Evolutionary conservation across 2,113 vertebrate genomes (phyloP), one percentile per base, ranked within the genome.

Genomic region (Garra rufa): DNA sequence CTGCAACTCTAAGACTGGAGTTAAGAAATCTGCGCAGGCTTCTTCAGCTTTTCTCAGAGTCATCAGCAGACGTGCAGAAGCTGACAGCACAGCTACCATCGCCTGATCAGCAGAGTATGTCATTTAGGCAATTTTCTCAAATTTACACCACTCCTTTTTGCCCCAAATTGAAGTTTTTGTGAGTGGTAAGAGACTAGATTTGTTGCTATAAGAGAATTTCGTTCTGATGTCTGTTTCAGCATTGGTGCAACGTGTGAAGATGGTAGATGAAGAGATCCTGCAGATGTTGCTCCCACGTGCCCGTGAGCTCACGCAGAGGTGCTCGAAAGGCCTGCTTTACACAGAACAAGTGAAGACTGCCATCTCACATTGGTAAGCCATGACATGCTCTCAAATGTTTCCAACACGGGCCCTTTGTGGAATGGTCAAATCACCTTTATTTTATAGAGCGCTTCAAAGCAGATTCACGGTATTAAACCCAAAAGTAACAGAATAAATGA

Each of bases 341-440:
- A 90, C 91, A 10, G 84, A 76, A 0, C 91, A 92, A 63, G 91
- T 94, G 69, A 93, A 95, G 87, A 90, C 83, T 0, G 78, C 92
- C 24, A 90, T 96, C 57, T 87, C 87, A 30, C 89, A 94, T 88
- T 96, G 95, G 95, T 96, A 85, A 94, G 95, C 9, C 26, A 30
- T 28, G n/a, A 13, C 34, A 26, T 1, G 2, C 43, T 8, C 1
- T n/a, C 3, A 17, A 17, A 46, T 3, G n/a, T 15, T 38, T 48
- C 14, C 44, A 50, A 30, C 14, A 69, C 2, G 1, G 15, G 3
- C 15, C 63, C 2, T 67, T 67, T 0, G 21, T 57, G 63, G 30
- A 38, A 67, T 38, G 4, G 1, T 67, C 50, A 55, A 21, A 2
- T 2, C 17, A 1, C 50, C 6, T 19, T 52, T 50, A 2, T 52